Evolutionary conservation across 2,888 invertebrate species (phyloP), one percentile per base, ranked within the genome.

Genomic region (Drosophila setosimentum): DNA sequence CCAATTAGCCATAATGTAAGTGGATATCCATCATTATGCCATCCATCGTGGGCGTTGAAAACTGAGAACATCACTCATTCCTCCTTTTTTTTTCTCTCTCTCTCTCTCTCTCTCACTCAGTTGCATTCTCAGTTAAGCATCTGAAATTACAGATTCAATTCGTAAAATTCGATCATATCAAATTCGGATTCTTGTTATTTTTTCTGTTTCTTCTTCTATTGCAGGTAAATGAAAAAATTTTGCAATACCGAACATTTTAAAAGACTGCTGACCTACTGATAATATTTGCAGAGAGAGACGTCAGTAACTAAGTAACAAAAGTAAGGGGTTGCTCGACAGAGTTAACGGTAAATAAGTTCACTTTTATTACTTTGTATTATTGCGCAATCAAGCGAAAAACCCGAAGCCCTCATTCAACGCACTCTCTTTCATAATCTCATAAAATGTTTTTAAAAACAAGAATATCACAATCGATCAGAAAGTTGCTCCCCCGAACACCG

Each of bases 1-100:
- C 68, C 60, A 68, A 82, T 87, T 84, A 87, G 76, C 72, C 61
- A 45, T 84, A 87, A 84, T 78, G 85, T 84, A 84, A 84, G 75
- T 16, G 68, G 82, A 84, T 84, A 82, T 57, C 45, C 45, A 24
- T 45, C 24, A 45, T 45, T 16, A 16, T 45, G 24, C 45, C 45
- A 45, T 29, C 27, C 30, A 30, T 72, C 68, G 69, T 69, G 73
- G 76, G 79, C 68, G 58, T 64, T 68, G 79, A 67, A 82, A 82
- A 32, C 30, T 37, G 72, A 82, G 75, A 68, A 69, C 50, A 32
- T 57, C 29, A 66, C 58, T 21, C 63, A 7, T 1, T 29, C 32
- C 16, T 30, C 24, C 30, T 30, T 30, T 45, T 30, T 45, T 5
- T n/a, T 53, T 29, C 30, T 18, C 18, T 37, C 2, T 18, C 7